Percentiles rank a stretch among this genome's conserved stretches.
Conservation (phyloP, 2,113 vertebrate species). For the Lethenteron reissneri region DNA sequence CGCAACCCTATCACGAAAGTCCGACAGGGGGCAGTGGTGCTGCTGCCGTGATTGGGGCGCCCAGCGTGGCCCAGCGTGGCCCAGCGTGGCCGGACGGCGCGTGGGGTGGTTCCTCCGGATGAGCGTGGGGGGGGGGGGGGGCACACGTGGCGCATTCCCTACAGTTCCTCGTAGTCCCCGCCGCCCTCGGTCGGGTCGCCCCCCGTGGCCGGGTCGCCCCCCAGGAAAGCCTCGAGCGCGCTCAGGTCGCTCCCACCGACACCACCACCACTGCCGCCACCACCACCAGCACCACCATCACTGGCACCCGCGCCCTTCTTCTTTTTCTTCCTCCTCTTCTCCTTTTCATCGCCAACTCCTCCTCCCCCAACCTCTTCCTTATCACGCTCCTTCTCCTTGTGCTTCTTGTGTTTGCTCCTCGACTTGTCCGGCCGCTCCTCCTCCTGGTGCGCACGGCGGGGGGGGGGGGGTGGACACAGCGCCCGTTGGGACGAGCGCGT, state of each 20-base stretch:
- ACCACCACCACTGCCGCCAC: not conserved
- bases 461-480: too few relatives aligned
- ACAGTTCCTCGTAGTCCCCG: slow-evolving; percentile 84
- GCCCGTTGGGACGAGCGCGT: too few relatives aligned
- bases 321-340: slow-evolving; percentile 32
- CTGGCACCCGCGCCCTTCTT: slow-evolving; percentile 9
- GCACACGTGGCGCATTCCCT: slow-evolving; percentile 14
- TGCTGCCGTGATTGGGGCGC: too few relatives aligned
- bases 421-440: slow-evolving; percentile 53
- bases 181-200: slow-evolving; percentile 28
- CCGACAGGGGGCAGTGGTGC: too few relatives aligned
- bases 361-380: slow-evolving; percentile 19
- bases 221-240: slow-evolving; percentile 74
- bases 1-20: too few relatives aligned
- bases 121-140: not conserved
- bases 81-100: too few relatives aligned
- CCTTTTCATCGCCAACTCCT: slow-evolving; percentile 41
- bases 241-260: slow-evolving; percentile 21
- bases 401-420: slow-evolving; percentile 52
- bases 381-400: slow-evolving; percentile 31
- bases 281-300: not conserved
- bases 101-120: too few relatives aligned
- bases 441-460: slow-evolving; percentile 23
- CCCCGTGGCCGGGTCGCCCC: slow-evolving; percentile 22
- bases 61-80: too few relatives aligned